A percentile compares a stretch with the other conserved stretches of the same genome.
Conservation (phyloP, 2,797 vertebrate species). For the Acanthornis magna region DNA sequence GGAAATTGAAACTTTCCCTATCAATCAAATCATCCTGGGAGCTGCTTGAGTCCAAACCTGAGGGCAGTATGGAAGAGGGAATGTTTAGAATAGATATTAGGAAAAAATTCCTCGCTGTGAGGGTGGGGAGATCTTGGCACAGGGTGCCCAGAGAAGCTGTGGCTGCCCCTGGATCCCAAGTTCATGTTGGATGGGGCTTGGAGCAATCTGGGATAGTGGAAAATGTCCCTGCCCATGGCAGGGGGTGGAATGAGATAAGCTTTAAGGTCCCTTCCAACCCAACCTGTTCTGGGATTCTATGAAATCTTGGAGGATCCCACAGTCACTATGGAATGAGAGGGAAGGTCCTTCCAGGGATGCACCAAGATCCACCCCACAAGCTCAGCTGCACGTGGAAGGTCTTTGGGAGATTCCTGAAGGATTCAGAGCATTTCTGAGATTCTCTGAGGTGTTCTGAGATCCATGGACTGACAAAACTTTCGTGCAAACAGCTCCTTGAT, state of each 20-base stretch:
- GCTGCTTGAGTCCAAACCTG: neutral
- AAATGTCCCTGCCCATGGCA: neutral
- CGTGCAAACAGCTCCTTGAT: neutral
- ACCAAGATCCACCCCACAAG: neutral
- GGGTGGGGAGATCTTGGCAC: neutral
- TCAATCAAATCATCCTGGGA: neutral
- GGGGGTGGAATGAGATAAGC: rapidly evolving
- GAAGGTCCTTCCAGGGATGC: neutral
- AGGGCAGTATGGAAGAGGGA: neutral
- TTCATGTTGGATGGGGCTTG: neutral
- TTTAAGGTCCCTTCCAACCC: neutral
- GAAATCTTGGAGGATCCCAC: neutral
- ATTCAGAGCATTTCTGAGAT: neutral
- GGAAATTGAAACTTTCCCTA: neutral
- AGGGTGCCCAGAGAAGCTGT: neutral
- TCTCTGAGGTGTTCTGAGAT: neutral
- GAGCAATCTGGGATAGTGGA: neutral
- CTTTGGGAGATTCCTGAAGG: neutral
- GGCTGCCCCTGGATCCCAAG: neutral
- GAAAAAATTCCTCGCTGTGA: neutral
- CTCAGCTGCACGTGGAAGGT: rapidly evolving
- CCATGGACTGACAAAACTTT: neutral
- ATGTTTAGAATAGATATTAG: neutral
- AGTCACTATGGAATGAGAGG: neutral
- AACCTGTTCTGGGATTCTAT: neutral